A percentile compares a stretch with the other conserved stretches of the same genome.
Conservation (phyloP, 1,140 invertebrate genomes). For the Caenorhabditis inopinata region DNA sequence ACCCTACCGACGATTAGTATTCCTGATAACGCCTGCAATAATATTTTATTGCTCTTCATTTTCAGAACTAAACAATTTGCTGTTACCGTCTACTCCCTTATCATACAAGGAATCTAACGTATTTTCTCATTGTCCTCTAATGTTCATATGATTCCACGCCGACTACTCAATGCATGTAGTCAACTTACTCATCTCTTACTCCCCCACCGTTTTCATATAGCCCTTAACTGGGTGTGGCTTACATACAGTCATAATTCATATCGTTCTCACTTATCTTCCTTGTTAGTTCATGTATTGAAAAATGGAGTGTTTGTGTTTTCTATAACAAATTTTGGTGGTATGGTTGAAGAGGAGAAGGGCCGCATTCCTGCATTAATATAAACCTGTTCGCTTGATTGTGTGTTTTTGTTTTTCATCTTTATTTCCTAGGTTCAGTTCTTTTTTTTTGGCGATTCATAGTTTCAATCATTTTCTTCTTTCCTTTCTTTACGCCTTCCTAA, state of each 20-base stretch:
- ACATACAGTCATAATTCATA: neutral
- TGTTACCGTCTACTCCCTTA: neutral
- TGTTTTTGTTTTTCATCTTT: neutral
- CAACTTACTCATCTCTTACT: no score
- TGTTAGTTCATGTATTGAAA: no score
- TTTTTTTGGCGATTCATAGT: no score
- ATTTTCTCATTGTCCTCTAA: neutral
- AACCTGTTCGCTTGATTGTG: slow-evolving; percentile 25
- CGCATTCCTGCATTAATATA: slow-evolving; percentile 6
- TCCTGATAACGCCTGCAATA: neutral
- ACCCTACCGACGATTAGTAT: no score
- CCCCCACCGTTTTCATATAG: neutral
- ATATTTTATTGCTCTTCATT: neutral
- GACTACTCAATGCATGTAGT: no score
- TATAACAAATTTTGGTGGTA: no score
- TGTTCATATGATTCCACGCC: no score
- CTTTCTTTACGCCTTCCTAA: no score
- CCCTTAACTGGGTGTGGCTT: slow-evolving; percentile 2
- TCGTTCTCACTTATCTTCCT: no score
- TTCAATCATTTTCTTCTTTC: no score
- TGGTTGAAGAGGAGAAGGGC: neutral
- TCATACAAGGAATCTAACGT: slow-evolving; percentile 22
- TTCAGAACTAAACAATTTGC: neutral
- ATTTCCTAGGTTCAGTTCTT: neutral
- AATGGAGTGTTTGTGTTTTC: no score